Base-by-base conservation (phyloP, 2,888 invertebrate species). In the Ernsta delagoae region DNA sequence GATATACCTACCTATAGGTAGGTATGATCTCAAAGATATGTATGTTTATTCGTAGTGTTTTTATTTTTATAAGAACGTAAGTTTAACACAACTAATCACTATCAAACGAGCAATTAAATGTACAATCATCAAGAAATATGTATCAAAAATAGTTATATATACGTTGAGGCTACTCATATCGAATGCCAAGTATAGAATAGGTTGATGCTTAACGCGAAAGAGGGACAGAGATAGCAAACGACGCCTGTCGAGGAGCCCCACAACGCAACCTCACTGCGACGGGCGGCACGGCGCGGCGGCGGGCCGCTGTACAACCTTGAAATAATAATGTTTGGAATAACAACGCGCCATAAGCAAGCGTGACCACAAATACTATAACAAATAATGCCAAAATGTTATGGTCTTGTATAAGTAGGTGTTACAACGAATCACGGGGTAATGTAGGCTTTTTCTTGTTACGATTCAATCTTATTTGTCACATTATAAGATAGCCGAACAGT, bases 291-390 rank as follows among this genome's bases (percentile, higher is more conserved):
- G n/a, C n/a, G n/a, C n/a, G n/a, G n/a, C n/a, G n/a, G n/a, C 67
- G 68, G 68, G 67, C 77, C 75, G 88, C 90, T 89, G 88, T 86
- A 86, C 92, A 92, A 93, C 93, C 93, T 93, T 93, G 93, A 93
- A 93, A 93, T 92, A 92, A 92, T 92, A 93, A 93, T 93, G 93
- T 91, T 89, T 90, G 87, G 92, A 91, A 93, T 92, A 93, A 92
- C 92, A 92, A 90, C 91, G 92, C 89, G 91, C 90, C 88, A 88
- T 88, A 90, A 92, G 90, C 92, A 90, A 92, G 90, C 92, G 90
- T 91, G 92, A 92, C 92, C 92, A 92, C 89, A 92, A 90, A 90
- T 90, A 90, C 83, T 89, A 86, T 90, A 87, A 85, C 87, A 86
- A 86, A 87, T 85, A 89, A 86, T 87, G 87, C 85, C 85, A 88